Evolutionary conservation across 1,140 invertebrate genomes (phyloP).

Genomic region (Pseudomyrmex cubaensis): DNA sequence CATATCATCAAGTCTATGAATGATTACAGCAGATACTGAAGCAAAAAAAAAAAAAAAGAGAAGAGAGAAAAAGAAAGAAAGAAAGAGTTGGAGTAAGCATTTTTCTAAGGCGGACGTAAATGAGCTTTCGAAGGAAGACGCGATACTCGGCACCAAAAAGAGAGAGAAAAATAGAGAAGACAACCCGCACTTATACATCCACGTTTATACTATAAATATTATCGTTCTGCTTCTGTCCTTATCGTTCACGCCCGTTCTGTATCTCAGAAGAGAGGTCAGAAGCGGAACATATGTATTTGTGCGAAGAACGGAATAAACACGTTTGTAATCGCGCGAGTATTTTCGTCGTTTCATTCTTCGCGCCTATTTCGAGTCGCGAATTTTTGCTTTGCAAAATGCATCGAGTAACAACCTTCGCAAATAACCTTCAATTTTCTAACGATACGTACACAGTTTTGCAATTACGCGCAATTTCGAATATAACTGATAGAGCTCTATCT

Average conservation of each 20-base stretch:
- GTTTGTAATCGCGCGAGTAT: constrained; percentile 39
- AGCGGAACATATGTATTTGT: constrained; percentile 16
- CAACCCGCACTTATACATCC: not conserved
- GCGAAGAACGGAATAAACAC: constrained; percentile 41
- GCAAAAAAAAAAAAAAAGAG: not conserved
- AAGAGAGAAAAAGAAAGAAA: not conserved
- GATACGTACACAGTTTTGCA: not conserved
- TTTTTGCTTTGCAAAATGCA: not conserved
- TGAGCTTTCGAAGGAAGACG: constrained; percentile 15
- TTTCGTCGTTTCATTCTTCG: constrained; percentile 19
- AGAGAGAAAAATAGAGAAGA: not conserved
- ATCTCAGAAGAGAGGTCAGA: constrained; percentile 45
- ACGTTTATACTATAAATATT: constrained; percentile 59
- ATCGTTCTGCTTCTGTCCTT: constrained; percentile 33
- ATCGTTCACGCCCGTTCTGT: constrained; percentile 27
- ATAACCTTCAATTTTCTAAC: constrained; percentile 39
- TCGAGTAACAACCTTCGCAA: not conserved
- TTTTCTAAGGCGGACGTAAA: constrained; percentile 27
- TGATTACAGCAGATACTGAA: not conserved
- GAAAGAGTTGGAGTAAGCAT: not conserved
- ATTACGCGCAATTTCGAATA: not conserved
- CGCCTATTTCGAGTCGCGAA: not conserved
- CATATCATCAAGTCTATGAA: not conserved
- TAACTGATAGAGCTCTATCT: too few relatives aligned
- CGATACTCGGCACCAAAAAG: too few relatives aligned